These are phyloP conservation scores for Dryococelus australis DNA, from an alignment of 2,888 invertebrate genomes.

Conservation along the genomic window DNA sequence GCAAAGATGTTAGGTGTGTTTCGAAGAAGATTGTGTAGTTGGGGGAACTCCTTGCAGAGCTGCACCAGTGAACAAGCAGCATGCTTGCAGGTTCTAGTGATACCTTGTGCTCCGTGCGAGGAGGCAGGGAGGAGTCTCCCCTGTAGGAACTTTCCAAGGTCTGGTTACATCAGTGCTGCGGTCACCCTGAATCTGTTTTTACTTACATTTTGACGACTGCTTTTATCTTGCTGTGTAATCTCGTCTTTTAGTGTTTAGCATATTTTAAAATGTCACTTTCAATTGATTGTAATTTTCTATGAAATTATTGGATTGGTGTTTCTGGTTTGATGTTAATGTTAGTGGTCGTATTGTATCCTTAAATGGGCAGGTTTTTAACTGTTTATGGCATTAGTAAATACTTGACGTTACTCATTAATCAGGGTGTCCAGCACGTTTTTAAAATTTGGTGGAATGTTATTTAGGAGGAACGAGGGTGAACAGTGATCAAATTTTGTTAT, in stretches of 20 bases:
- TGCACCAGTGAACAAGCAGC: too few relatives aligned
- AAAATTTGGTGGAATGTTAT: not conserved
- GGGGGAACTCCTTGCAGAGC: not conserved
- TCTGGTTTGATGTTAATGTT: constrained; percentile 6
- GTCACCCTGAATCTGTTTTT: not conserved
- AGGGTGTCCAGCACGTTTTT: not conserved
- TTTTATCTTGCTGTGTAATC: not conserved
- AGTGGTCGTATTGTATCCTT: not conserved
- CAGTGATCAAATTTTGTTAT: too few relatives aligned
- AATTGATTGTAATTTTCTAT: not conserved
- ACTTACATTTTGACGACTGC: not conserved
- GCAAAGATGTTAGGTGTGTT: not conserved
- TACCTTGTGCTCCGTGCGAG: not conserved
- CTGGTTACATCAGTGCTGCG: not conserved
- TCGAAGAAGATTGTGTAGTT: not conserved
- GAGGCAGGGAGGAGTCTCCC: not conserved
- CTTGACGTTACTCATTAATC: not conserved
- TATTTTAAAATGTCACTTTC: not conserved
- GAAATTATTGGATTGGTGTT: not conserved
- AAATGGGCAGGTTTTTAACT: not conserved
- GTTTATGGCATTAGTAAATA: not conserved
- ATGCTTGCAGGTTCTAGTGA: too few relatives aligned
- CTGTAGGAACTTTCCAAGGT: not conserved
- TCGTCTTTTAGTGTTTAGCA: not conserved
- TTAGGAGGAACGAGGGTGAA: too few relatives aligned